Conservation (phyloP, 2,113 vertebrate genomes). For the Stegastes partitus region DNA sequence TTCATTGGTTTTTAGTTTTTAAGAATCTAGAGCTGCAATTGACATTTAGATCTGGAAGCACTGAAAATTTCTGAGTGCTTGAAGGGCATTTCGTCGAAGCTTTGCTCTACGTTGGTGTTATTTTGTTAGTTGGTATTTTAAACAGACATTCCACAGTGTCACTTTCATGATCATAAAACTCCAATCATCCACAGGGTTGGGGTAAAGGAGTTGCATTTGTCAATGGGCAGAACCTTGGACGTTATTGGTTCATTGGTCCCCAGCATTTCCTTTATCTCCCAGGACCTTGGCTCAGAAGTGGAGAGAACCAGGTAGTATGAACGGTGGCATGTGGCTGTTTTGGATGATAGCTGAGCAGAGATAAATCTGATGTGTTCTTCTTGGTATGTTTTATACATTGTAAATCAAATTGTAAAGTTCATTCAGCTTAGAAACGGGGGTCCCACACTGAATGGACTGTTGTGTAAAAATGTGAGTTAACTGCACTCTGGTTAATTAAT, state of each 20-base stretch:
- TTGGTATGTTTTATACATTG: too few species aligned
- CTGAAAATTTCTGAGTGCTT: too few species aligned
- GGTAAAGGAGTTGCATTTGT: slow-evolving; percentile 92
- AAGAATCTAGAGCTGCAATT: too few species aligned
- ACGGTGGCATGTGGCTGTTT: too few species aligned
- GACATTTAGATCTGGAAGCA: too few species aligned
- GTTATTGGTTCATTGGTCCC: slow-evolving; percentile 93
- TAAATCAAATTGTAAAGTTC: too few species aligned
- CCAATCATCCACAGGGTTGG: slow-evolving; percentile 87
- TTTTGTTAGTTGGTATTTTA: neutral
- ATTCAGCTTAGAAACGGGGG: too few species aligned
- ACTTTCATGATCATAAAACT: slow-evolving; percentile 19
- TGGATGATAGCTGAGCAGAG: neutral
- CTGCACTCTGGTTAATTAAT: too few species aligned
- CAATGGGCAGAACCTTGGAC: slow-evolving; percentile 92
- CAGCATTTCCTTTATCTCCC: slow-evolving; percentile 93
- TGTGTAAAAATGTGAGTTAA: too few species aligned
- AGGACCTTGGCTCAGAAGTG: slow-evolving; percentile 88
- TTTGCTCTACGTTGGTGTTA: neutral
- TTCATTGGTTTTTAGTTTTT: too few species aligned
- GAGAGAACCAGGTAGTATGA: slow-evolving; percentile 88
- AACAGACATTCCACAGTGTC: neutral
- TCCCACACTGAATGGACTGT: too few species aligned
- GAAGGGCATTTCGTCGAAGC: too few species aligned
- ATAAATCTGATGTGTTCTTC: neutral